Conservation (phyloP, 2,113 vertebrate species). For the Corapipo altera region DNA sequence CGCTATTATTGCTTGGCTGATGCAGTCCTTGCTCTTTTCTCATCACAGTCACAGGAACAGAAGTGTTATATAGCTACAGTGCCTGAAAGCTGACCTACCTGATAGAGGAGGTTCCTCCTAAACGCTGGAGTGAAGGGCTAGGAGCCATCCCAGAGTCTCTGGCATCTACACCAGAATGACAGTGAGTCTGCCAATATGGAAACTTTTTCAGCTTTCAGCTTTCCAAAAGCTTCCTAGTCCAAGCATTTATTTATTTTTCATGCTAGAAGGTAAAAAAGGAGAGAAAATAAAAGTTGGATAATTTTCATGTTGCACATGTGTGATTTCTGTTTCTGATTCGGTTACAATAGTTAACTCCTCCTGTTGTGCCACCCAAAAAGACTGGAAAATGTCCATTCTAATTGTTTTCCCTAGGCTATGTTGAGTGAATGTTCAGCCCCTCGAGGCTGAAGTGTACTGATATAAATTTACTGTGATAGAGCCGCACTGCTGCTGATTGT, state of each 20-base stretch:
- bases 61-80: neutral
- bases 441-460: conserved; percentile 20
- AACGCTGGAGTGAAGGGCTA: neutral
- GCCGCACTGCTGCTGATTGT: conserved; percentile 39
- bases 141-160: neutral
- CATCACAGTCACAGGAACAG: neutral
- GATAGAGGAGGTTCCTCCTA: neutral
- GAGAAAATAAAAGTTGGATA: neutral
- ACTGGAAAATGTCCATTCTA: conserved; percentile 46
- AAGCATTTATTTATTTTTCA: neutral
- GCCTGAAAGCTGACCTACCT: neutral
- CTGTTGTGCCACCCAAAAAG: neutral
- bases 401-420: conserved; percentile 48
- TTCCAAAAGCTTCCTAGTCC: neutral
- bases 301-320: neutral
- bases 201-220: neutral
- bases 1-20: neutral
- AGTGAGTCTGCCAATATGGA: neutral
- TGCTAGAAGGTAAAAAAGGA: neutral
- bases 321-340: neutral
- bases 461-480: conserved; percentile 64
- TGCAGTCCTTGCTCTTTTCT: neutral
- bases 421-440: conserved; percentile 32
- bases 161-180: neutral
- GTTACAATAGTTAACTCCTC: neutral